phyloP scores from a whole-genome alignment of 2,797 vertebrate genomes.

The Onychomys torridus region DNA sequence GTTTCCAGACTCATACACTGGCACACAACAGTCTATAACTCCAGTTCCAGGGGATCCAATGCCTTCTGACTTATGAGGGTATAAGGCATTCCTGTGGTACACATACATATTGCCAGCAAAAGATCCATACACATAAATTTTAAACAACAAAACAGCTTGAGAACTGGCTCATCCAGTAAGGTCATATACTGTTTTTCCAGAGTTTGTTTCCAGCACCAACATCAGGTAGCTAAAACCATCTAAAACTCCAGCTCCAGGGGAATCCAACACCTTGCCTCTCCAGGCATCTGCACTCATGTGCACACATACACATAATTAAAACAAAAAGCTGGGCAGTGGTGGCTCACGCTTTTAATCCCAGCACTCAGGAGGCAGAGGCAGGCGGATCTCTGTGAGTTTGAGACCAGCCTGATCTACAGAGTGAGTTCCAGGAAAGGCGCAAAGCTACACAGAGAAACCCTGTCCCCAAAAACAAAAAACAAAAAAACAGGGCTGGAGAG shows the following conservation, averaged over 20 bases:
- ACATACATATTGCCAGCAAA: not conserved
- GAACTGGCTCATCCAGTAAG: not conserved
- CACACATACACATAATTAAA: not conserved
- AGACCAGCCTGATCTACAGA: too few relatives aligned
- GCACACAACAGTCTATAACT: not conserved
- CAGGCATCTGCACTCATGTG: not conserved
- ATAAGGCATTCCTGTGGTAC: not conserved
- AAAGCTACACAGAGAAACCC: too few relatives aligned
- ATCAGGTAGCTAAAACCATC: not conserved
- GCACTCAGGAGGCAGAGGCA: too few relatives aligned
- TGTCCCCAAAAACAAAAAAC: too few relatives aligned
- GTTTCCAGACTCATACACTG: not conserved
- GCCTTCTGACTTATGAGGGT: not conserved
- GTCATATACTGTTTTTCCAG: not conserved
- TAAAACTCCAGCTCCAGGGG: not conserved
- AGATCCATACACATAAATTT: not conserved
- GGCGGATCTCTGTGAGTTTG: too few relatives aligned
- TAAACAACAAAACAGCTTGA: not conserved
- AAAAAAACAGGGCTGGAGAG: too few relatives aligned
- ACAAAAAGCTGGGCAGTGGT: too few relatives aligned
- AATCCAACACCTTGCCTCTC: not conserved
- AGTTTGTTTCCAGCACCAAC: not conserved
- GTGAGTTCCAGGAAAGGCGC: too few relatives aligned
- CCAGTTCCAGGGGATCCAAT: not conserved
- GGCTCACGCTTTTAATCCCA: too few relatives aligned